Percentiles rank a stretch among this genome's conserved stretches.
These are phyloP conservation scores for Sterrhoptilus dennistouni DNA, from an alignment of 2,113 vertebrate species.

Conservation along the genomic window DNA sequence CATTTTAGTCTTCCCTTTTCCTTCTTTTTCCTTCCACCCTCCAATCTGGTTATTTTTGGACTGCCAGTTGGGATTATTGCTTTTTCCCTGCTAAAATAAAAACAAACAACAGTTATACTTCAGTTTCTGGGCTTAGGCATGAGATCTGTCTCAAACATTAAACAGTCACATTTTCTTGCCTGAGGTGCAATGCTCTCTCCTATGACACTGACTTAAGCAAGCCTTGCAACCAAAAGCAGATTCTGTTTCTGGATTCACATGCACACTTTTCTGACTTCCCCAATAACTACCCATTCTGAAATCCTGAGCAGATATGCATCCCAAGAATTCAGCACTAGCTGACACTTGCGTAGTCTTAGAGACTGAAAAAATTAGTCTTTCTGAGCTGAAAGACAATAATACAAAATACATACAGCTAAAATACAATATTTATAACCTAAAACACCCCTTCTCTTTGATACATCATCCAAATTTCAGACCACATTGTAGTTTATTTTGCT, in stretches of 20 bases:
- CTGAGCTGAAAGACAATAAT: neutral
- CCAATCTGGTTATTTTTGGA: conserved; percentile 41
- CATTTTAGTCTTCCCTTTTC: conserved; percentile 43
- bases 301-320: neutral
- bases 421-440: neutral
- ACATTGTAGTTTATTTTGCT: neutral
- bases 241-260: neutral
- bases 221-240: neutral
- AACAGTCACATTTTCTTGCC: conserved; percentile 13
- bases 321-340: neutral
- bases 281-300: neutral
- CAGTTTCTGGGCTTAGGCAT: neutral
- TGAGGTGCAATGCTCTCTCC: neutral
- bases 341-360: neutral
- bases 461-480: neutral
- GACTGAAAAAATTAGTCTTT: neutral
- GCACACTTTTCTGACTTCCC: neutral
- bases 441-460: neutral
- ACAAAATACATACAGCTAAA: neutral
- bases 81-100: conserved; percentile 50
- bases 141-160: neutral
- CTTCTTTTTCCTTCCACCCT: conserved; percentile 47
- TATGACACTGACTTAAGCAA: neutral
- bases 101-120: conserved; percentile 42
- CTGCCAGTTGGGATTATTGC: conserved; percentile 51